Base-by-base conservation (phyloP, 2,113 vertebrate genomes). In the Antigone vipio region DNA sequence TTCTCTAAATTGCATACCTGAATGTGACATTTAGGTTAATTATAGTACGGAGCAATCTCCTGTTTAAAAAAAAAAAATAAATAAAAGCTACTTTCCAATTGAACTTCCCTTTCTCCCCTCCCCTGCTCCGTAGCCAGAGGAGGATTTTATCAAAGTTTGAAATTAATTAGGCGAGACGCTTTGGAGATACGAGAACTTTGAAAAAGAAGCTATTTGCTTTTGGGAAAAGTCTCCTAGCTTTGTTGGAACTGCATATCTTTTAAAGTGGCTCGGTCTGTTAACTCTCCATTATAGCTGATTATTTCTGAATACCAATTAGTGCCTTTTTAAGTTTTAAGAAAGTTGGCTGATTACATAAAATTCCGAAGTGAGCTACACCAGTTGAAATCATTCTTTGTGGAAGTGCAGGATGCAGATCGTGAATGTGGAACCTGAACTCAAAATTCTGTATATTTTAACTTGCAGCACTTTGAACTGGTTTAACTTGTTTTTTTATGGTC, bases 151-250 rank as follows among this genome's bases (percentile, higher is more conserved):
- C 95, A 66, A 87, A 87, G 58, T 69, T 95, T 72, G 81, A 75
- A 95, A 91, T 91, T 89, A 93, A 95, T 96, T 92, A 92, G 69
- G 64, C 49, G 72, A 85, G 94, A 66, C 91, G 44, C 77, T 93
- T 84, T 38, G 35, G 76, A 96, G 71, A 91, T 73, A 66, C 0
- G 13, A 85, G 50, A 80, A 86, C 66, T 62, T 79, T 53, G 80
- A 53, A 68, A 82, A 89, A 42, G 32, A 62, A 74, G 24, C 66
- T 81, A 4, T 92, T 93, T 94, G 92, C 86, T 97, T 86, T 92
- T 81, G 91, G 84, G 92, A 75, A 60, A 84, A 89, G 42, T 79
- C 86, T 91, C 66, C 45, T 9, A 47, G 74, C 71, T 79, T 89
- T 79, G 38, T 91, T 89, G 89, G 80, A 91, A 62, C 58, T 53